A percentile compares a stretch with the other conserved stretches of the same genome.
Evolutionary conservation across 2,113 vertebrate genomes (phyloP).

Genomic region (Gavia stellata): DNA sequence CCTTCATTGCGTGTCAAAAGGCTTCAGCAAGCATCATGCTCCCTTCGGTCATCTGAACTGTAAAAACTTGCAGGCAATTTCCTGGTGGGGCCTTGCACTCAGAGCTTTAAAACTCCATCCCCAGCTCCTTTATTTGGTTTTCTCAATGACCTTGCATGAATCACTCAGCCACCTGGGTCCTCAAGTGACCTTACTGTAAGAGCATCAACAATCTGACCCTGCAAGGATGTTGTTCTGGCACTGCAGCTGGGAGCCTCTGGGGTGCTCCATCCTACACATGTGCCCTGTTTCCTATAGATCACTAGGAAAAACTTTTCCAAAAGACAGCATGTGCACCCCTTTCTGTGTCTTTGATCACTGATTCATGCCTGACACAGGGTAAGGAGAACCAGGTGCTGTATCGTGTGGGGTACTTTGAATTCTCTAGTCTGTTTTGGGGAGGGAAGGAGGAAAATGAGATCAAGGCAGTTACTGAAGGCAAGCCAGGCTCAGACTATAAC

Average conservation of each 20-base stretch:
- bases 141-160: not conserved
- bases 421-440: not conserved
- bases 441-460: constrained; percentile 22
- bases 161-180: not conserved
- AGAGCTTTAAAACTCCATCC: not conserved
- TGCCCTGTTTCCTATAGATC: not conserved
- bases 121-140: not conserved
- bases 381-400: not conserved
- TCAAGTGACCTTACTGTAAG: not conserved
- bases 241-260: not conserved
- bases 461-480: constrained; percentile 19
- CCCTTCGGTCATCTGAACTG: not conserved
- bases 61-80: not conserved
- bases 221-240: not conserved
- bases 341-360: not conserved
- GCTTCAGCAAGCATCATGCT: not conserved
- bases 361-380: not conserved
- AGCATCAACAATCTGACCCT: not conserved
- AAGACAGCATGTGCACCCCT: not conserved
- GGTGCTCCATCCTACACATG: not conserved
- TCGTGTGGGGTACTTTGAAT: not conserved
- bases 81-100: not conserved
- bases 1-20: not conserved
- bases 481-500: not conserved
- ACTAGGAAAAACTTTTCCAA: not conserved